Percentiles rank a stretch among this genome's conserved stretches.
These are phyloP conservation scores for Limnephilus marmoratus DNA, from an alignment of 2,888 invertebrate genomes.

Conservation along the genomic window DNA sequence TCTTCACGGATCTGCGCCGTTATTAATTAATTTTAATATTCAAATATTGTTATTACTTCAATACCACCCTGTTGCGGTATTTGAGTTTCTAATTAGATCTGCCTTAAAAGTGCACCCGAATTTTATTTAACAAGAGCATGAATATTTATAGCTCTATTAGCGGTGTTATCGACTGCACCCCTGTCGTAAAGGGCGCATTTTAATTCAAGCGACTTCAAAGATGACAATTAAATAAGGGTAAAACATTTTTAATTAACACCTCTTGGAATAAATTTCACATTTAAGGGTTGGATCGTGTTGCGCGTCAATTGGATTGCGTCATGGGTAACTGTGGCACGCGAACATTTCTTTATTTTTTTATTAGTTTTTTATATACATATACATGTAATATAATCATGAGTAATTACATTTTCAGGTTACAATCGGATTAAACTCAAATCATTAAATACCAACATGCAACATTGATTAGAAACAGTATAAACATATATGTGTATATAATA, in stretches of 20 bases:
- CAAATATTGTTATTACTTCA: too few relatives aligned
- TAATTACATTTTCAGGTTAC: too few relatives aligned
- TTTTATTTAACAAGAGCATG: slow-evolving; percentile 60
- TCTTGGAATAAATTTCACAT: slow-evolving; percentile 9
- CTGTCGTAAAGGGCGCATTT: background rate
- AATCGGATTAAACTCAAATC: too few relatives aligned
- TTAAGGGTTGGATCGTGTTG: background rate
- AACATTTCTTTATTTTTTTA: too few relatives aligned
- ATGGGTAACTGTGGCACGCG: background rate
- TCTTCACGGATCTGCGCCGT: too few relatives aligned
- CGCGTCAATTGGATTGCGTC: background rate
- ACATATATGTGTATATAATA: too few relatives aligned
- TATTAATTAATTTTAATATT: too few relatives aligned
- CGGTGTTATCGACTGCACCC: slow-evolving; percentile 25
- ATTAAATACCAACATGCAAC: too few relatives aligned
- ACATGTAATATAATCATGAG: too few relatives aligned
- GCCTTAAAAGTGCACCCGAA: slow-evolving; percentile 17
- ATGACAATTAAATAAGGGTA: slow-evolving; percentile 22
- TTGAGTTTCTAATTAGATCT: slow-evolving; percentile 16
- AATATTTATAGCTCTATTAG: slow-evolving; percentile 56
- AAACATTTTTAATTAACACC: slow-evolving; percentile 36
- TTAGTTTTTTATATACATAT: too few relatives aligned
- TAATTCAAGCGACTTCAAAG: slow-evolving; percentile 19
- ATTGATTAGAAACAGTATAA: too few relatives aligned
- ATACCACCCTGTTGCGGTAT: background rate